Evolutionary conservation across 2,888 invertebrate species (phyloP).

Genomic region (Laothoe populi): DNA sequence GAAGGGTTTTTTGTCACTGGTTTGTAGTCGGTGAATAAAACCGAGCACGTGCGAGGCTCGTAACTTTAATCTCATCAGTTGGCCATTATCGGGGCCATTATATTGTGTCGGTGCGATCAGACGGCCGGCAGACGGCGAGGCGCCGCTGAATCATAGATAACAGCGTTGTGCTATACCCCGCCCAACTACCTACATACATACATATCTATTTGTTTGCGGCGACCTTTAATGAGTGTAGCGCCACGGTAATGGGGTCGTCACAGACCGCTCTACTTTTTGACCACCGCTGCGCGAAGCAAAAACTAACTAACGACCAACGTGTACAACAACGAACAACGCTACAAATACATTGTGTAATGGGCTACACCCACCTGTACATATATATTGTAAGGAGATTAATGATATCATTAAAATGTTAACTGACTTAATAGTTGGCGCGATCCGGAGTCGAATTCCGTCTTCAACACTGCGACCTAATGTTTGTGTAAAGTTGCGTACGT

Average conservation of each 20-base stretch:
- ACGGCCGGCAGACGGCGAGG: constrained; percentile 77
- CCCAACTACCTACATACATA: constrained; percentile 73
- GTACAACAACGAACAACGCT: no score
- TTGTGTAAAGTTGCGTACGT: neutral
- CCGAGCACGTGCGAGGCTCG: constrained; percentile 59
- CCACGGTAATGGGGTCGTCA: constrained; percentile 64
- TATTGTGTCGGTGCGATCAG: constrained; percentile 74
- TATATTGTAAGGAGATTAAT: constrained; percentile 14
- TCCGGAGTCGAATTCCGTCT: constrained; percentile 4
- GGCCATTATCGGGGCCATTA: constrained; percentile 74
- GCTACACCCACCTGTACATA: constrained; percentile 25
- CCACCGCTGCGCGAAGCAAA: constrained; percentile 47
- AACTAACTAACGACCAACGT: constrained; percentile 27
- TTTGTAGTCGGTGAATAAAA: constrained; percentile 34
- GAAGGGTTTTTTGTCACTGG: no score
- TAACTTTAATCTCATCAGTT: constrained; percentile 72
- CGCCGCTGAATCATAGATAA: constrained; percentile 83
- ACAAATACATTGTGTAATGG: constrained; percentile 29
- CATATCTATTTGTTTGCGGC: constrained; percentile 76
- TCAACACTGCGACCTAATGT: neutral
- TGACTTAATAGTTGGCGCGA: constrained; percentile 16
- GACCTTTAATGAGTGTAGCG: constrained; percentile 76
- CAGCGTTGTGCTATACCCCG: constrained; percentile 68
- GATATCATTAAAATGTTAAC: constrained; percentile 17
- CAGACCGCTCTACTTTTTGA: constrained; percentile 53